phyloP scores from a whole-genome alignment of 2,797 vertebrate genomes.

The Muscicapa striata region DNA sequence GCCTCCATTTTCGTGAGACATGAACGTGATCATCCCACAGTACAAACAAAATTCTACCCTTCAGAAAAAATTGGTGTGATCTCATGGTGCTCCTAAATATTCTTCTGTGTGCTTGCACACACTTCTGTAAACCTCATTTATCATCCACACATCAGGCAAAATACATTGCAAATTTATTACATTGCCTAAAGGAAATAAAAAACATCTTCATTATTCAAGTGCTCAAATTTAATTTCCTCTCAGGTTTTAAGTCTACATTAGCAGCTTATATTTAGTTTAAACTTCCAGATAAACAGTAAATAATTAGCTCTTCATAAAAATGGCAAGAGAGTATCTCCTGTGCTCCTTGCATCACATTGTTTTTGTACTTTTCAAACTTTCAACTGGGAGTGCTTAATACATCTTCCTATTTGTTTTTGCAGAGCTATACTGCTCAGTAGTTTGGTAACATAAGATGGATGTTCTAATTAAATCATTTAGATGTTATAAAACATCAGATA shows the following conservation, averaged over 20 bases:
- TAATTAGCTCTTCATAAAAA: constrained; percentile 55
- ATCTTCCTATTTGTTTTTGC: neutral
- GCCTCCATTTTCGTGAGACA: neutral
- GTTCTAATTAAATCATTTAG: constrained; percentile 30
- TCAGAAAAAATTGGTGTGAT: neutral
- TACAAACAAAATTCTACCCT: neutral
- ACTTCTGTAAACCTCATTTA: neutral
- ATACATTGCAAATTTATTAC: neutral
- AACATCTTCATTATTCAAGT: neutral
- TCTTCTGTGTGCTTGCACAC: neutral
- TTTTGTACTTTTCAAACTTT: neutral
- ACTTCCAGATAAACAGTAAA: constrained; percentile 32
- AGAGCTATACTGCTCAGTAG: neutral
- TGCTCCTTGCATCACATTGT: neutral
- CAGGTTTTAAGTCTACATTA: constrained; percentile 42
- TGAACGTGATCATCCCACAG: accelerated
- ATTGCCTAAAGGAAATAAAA: neutral
- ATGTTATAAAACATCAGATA: neutral
- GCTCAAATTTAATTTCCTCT: constrained; percentile 19
- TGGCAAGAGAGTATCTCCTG: constrained; percentile 29
- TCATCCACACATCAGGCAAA: neutral
- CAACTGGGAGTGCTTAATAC: neutral
- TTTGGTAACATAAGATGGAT: neutral
- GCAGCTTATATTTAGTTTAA: constrained; percentile 37
- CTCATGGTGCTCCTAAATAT: neutral